Base-by-base conservation (phyloP, 2,797 vertebrate species). In the Pipistrellus pygmaeus region DNA sequence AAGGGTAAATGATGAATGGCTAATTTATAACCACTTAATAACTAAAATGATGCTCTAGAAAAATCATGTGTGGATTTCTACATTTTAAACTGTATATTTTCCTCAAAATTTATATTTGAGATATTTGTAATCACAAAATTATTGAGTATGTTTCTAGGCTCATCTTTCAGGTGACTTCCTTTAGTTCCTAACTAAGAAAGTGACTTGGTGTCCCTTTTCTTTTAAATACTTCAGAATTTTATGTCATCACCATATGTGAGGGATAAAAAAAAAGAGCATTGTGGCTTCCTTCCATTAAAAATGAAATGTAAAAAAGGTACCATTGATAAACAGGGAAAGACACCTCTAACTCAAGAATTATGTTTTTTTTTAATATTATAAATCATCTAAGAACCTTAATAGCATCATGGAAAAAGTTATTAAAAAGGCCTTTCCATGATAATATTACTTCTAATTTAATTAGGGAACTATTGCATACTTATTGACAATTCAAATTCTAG, bases 1-100 rank as follows among this genome's bases (percentile, higher is more conserved):
- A 94, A 94, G 44, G 85, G 51, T 94, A 92, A 78, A 27, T n/a
- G 75, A 69, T 62, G 90, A 76, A 91, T 81, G 95, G n/a, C n/a
- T 90, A 88, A 14, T 88, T 85, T 92, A 71, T n/a, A 92, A 93
- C 92, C 57, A 7, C 55, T 95, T 51, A 89, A 20, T 93, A 84
- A 92, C 38, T 91, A 92, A 95, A 46, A 38, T 10, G 27, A 20
- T 78, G 12, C 46, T 88, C 20, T 80, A 0, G 66, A 32, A 72
- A 81, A 93, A 68, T 20, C 44, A 8, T 27, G 18, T 1, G 0
- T 72, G 3, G 51, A 93, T 83, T 30, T 23, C 88, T 82, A 27
- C 73, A 62, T 57, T 93, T 90, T 75, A 77, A 30, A 87, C 91
- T 81, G 53, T 57, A 2, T 76, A 4, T 72, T 88, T 90, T 94